Percentiles rank a stretch among this genome's conserved stretches.
Evolutionary conservation across 2,888 invertebrate species (phyloP).

Genomic region (Phortica okadai): DNA sequence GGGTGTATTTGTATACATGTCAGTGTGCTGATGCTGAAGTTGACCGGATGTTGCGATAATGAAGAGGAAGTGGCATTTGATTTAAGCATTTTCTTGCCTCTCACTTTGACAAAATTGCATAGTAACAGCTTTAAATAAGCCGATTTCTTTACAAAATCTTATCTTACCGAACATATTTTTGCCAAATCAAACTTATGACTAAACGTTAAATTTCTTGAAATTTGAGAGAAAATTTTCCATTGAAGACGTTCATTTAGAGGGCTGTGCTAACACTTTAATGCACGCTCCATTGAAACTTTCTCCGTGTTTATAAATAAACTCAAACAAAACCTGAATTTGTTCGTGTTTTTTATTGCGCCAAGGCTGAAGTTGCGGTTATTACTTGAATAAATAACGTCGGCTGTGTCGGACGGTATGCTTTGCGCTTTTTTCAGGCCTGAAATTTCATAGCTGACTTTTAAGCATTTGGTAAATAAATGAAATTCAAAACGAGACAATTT

Average conservation of each 20-base stretch:
- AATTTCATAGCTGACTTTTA: not conserved
- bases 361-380: conserved; percentile 11
- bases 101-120: not conserved
- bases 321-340: not conserved
- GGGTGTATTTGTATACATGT: conserved; percentile 5
- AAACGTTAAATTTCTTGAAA: not conserved
- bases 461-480: conserved; percentile 18
- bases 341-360: conserved; percentile 2
- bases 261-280: not conserved
- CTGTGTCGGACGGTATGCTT: not conserved
- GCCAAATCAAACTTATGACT: not conserved
- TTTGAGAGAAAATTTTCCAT: too few species aligned
- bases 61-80: conserved; percentile 22
- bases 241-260: not conserved
- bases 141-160: not conserved
- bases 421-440: not conserved
- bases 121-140: not conserved
- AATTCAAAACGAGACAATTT: conserved; percentile 9
- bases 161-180: not conserved
- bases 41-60: conserved; percentile 18
- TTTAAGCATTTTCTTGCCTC: not conserved
- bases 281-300: not conserved
- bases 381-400: conserved; percentile 9
- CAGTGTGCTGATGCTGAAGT: conserved; percentile 20
- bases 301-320: not conserved